Percentiles rank a stretch among this genome's conserved stretches.
Conservation (phyloP, 2,888 invertebrate species). For the Caenorhabditis becei region DNA sequence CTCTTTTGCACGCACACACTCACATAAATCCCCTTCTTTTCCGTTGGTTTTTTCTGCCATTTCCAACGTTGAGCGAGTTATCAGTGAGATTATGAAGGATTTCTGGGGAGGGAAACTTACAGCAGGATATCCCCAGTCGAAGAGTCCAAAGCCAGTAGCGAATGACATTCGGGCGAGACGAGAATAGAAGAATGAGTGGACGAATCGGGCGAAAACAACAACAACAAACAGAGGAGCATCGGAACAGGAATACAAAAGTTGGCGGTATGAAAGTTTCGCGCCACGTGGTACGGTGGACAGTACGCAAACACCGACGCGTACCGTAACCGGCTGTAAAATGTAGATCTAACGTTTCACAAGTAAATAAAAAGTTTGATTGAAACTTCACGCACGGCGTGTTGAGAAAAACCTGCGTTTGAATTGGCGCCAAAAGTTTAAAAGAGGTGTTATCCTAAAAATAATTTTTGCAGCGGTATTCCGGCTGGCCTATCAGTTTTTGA, state of each 20-base stretch:
- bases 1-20: conserved; percentile 45
- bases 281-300: conserved; percentile 6
- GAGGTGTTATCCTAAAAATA: too few species aligned
- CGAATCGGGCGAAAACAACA: conserved; percentile 1
- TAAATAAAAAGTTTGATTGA: too few species aligned
- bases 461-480: too few species aligned
- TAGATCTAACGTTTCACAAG: too few species aligned
- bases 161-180: conserved; percentile 10
- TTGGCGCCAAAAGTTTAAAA: too few species aligned
- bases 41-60: conserved; percentile 9
- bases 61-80: neutral
- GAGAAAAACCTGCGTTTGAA: too few species aligned
- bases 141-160: conserved; percentile 27
- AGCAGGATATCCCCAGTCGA: conserved; percentile 30
- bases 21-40: conserved; percentile 15
- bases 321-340: neutral
- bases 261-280: neutral
- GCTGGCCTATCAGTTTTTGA: too few species aligned
- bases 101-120: conserved; percentile 17
- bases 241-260: neutral
- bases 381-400: too few species aligned
- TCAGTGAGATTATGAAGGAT: neutral
- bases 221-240: neutral
- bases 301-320: conserved; percentile 16
- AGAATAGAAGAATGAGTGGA: neutral